These are phyloP conservation scores for Acanthosoma haemorrhoidale DNA, from an alignment of 2,888 invertebrate genomes.

Conservation along the genomic window DNA sequence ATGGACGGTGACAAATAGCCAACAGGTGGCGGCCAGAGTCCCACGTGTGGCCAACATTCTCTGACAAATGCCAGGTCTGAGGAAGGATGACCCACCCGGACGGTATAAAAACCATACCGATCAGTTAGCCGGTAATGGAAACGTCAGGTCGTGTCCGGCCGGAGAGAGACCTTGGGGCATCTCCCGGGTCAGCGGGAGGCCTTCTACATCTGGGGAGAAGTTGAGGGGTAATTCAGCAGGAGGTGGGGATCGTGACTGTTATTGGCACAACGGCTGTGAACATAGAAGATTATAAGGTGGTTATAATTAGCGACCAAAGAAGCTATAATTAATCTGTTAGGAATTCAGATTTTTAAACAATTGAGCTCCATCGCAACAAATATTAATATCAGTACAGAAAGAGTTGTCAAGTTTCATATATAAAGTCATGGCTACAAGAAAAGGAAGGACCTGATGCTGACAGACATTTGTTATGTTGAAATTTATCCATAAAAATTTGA, in stretches of 20 bases:
- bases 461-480: too few relatives aligned
- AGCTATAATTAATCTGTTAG: too few relatives aligned
- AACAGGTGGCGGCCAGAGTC: conserved; percentile 4
- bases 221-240: background rate
- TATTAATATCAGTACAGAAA: too few relatives aligned
- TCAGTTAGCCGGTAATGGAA: conserved; percentile 9
- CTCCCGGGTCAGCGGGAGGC: background rate
- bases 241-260: background rate
- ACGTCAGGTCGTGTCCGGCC: conserved; percentile 7
- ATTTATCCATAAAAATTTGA: too few relatives aligned
- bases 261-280: too few relatives aligned
- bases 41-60: conserved; percentile 12
- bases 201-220: background rate
- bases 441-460: too few relatives aligned
- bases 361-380: too few relatives aligned
- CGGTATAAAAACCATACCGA: background rate
- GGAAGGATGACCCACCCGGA: background rate
- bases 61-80: background rate
- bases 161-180: background rate
- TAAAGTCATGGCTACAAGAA: too few relatives aligned
- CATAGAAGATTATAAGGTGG: too few relatives aligned
- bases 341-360: too few relatives aligned
- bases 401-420: too few relatives aligned
- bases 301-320: too few relatives aligned
- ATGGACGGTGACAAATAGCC: conserved; percentile 4